A percentile compares a stretch with the other conserved stretches of the same genome.
These are phyloP conservation scores for Ernsta delagoae DNA, from an alignment of 2,888 invertebrate species.

Conservation along the genomic window DNA sequence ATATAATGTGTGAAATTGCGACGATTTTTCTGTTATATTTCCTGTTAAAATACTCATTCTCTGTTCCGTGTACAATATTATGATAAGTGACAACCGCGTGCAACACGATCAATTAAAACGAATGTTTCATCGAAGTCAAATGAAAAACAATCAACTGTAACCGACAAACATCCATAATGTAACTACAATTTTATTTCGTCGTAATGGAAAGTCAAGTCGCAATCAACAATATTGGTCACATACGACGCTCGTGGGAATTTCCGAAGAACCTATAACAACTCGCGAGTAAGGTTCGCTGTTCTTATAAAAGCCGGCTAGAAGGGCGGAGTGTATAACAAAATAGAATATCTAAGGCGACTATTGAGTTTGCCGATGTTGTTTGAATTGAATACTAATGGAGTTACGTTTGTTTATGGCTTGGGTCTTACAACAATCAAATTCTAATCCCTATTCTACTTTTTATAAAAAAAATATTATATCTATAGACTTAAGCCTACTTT, in stretches of 20 bases:
- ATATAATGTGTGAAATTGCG: too few relatives aligned
- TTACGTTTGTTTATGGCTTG: neutral
- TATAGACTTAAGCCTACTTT: too few relatives aligned
- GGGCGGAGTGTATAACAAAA: conserved; percentile 10
- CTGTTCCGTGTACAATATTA: too few relatives aligned
- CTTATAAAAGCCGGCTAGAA: conserved; percentile 11
- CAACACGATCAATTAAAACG: neutral
- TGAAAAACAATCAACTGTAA: conserved; percentile 23
- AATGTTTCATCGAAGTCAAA: conserved; percentile 10
- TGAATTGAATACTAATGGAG: neutral
- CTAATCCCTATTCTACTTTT: too few relatives aligned
- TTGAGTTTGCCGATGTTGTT: neutral
- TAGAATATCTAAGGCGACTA: conserved; percentile 7
- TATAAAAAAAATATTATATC: too few relatives aligned
- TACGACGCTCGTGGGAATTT: conserved; percentile 24
- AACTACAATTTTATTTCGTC: conserved; percentile 17
- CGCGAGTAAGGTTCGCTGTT: conserved; percentile 2
- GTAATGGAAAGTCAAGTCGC: conserved; percentile 24
- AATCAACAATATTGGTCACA: conserved; percentile 26
- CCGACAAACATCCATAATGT: conserved; percentile 17
- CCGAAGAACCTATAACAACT: conserved; percentile 14
- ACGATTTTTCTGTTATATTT: too few relatives aligned
- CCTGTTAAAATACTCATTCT: too few relatives aligned
- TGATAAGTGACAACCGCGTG: too few relatives aligned
- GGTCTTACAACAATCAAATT: too few relatives aligned